A percentile compares a stretch with the other conserved stretches of the same genome.
These are phyloP conservation scores for Thysanoteuthis rhombus DNA, from an alignment of 2,888 invertebrate species.

Conservation along the genomic window DNA sequence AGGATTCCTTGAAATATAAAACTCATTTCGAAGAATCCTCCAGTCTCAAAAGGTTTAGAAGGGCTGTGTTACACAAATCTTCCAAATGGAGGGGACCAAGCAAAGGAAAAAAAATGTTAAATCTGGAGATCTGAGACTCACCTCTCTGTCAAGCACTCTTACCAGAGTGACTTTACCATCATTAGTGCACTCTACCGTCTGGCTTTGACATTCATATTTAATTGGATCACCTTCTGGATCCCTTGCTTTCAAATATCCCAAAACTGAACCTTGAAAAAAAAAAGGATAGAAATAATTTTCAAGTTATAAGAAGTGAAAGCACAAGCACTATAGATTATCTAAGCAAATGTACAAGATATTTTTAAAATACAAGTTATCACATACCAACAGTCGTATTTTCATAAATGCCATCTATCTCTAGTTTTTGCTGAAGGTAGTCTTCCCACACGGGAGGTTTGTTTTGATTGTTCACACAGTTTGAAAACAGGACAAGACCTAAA, in stretches of 20 bases:
- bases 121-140: neutral
- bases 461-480: neutral
- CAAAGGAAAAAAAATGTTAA: no score
- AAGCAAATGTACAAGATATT: neutral
- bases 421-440: neutral
- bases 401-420: neutral
- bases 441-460: neutral
- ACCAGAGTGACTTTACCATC: conserved; percentile 31
- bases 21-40: no score
- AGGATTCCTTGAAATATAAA: no score
- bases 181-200: neutral
- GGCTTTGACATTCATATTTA: neutral
- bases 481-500: neutral
- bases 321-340: neutral
- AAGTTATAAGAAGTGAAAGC: neutral
- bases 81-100: no score
- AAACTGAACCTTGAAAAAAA: neutral
- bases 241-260: neutral
- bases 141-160: conserved; percentile 34
- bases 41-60: no score
- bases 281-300: neutral
- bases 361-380: neutral
- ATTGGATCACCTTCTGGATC: neutral
- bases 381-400: neutral
- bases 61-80: no score